Conservation (phyloP, 2,113 vertebrate species). For the Piprites chloris region DNA sequence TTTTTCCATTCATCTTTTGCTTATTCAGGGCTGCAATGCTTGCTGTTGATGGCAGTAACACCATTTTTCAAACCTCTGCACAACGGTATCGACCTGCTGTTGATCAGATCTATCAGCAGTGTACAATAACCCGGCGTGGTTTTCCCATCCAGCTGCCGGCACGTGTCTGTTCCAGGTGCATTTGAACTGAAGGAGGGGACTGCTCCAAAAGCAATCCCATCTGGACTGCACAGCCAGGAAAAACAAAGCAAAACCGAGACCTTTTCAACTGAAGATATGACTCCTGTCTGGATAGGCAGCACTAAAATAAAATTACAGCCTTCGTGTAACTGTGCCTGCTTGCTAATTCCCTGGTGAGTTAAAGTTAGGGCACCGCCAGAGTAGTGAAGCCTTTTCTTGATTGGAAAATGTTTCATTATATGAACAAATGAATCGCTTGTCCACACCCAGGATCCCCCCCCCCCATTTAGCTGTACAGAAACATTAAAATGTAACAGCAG, state of each 20-base stretch:
- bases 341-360: background rate
- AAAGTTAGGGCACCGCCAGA: constrained; percentile 11
- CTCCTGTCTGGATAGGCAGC: constrained; percentile 28
- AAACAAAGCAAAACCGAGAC: background rate
- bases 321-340: background rate
- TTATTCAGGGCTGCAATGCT: background rate
- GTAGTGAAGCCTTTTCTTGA: constrained; percentile 50
- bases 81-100: background rate
- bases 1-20: background rate
- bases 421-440: constrained; percentile 66
- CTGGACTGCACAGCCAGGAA: background rate
- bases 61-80: background rate
- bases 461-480: constrained; percentile 47
- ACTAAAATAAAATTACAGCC: constrained; percentile 49
- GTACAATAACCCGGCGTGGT: background rate
- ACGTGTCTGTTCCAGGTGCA: background rate
- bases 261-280: constrained; percentile 17
- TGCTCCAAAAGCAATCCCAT: constrained; percentile 45
- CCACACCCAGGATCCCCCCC: constrained; percentile 49
- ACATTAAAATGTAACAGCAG: constrained; percentile 55
- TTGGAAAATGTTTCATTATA: constrained; percentile 63
- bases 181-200: background rate
- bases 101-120: background rate
- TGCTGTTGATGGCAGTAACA: background rate
- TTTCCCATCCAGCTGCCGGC: background rate